A percentile compares a stretch with the other conserved stretches of the same genome.
These are phyloP conservation scores for Teleopsis dalmanni DNA, from an alignment of 1,140 invertebrate species.

Conservation along the genomic window DNA sequence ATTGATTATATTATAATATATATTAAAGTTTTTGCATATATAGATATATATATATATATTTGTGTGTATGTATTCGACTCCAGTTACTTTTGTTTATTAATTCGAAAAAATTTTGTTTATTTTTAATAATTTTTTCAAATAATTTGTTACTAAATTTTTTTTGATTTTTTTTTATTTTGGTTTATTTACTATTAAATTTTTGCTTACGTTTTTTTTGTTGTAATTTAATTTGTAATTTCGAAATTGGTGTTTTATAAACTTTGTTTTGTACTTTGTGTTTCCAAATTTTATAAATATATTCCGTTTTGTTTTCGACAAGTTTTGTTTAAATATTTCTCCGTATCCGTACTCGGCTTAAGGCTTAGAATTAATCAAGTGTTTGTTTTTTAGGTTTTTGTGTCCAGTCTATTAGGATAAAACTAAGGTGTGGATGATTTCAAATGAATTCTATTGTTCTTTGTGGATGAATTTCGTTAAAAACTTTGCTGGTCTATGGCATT, in stretches of 20 bases:
- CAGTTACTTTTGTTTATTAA: not conserved
- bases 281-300: conserved; percentile 12
- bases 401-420: conserved; percentile 37
- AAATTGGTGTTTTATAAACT: not conserved
- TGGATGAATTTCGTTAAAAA: conserved; percentile 21
- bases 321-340: not conserved
- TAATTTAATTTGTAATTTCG: not conserved
- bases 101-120: not conserved
- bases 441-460: conserved; percentile 22
- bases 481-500: conserved; percentile 37
- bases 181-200: too few relatives aligned
- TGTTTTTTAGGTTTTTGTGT: conserved; percentile 14
- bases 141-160: too few relatives aligned
- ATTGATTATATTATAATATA: too few relatives aligned
- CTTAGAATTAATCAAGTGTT: not conserved
- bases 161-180: too few relatives aligned
- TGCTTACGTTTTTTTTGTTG: not conserved
- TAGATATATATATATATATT: not conserved
- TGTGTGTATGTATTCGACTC: not conserved
- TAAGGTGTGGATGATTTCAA: conserved; percentile 27
- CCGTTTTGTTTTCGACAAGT: conserved; percentile 1
- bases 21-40: too few relatives aligned
- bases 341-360: not conserved
- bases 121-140: not conserved
- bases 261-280: conserved; percentile 10